Percentiles rank a stretch among this genome's conserved stretches.
phyloP scores from a whole-genome alignment of 92 coral and sea anemone species.

The Bergia puertoricense region DNA sequence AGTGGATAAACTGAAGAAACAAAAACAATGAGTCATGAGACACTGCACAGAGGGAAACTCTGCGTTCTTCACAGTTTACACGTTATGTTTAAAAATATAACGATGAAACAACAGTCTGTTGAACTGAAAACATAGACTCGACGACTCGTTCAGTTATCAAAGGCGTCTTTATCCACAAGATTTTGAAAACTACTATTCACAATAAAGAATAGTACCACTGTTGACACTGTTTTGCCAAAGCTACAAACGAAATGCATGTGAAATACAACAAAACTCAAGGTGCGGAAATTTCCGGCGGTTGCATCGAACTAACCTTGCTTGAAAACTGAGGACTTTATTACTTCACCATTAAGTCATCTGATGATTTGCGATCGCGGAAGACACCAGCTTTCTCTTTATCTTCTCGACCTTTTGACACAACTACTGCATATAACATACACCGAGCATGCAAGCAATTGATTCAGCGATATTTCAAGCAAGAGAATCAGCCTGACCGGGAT shows the following conservation, averaged over 20 bases:
- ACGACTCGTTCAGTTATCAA: too few species aligned
- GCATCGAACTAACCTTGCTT: constrained; percentile 5
- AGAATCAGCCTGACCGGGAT: not conserved
- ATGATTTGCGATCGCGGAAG: constrained; percentile 19
- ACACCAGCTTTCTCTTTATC: constrained; percentile 8
- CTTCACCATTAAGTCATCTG: constrained; percentile 36
- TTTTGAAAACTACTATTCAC: not conserved
- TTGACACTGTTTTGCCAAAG: not conserved
- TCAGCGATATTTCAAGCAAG: not conserved
- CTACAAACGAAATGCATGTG: not conserved
- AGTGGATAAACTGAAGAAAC: not conserved
- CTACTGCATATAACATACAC: not conserved
- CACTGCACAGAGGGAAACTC: not conserved
- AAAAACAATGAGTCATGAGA: not conserved
- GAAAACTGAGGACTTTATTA: not conserved
- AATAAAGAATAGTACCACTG: not conserved
- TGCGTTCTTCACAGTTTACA: not conserved
- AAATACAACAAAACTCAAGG: not conserved
- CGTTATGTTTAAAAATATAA: too few species aligned
- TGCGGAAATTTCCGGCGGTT: too few species aligned
- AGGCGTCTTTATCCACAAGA: not conserved
- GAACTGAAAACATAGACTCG: not conserved
- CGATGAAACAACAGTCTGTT: not conserved
- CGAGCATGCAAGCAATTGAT: not conserved
- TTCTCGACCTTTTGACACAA: constrained; percentile 39